Percentiles rank a stretch among this genome's conserved stretches.
Conservation (phyloP, 2,113 vertebrate species). For the Delphinus delphis region DNA sequence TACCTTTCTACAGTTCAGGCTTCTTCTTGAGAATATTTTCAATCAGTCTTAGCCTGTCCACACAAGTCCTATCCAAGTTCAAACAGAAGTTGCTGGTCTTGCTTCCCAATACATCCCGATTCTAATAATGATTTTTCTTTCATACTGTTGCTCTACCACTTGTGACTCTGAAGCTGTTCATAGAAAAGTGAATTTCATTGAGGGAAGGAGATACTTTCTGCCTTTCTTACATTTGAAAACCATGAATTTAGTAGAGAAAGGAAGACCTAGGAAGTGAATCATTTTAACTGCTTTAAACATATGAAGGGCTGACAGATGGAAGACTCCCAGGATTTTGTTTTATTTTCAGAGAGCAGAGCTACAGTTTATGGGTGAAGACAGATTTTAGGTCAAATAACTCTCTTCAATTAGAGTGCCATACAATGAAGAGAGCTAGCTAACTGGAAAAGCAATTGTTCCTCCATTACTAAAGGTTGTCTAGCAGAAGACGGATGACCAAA, state of each 20-base stretch:
- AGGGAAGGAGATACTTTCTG: not conserved
- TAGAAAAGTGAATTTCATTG: not conserved
- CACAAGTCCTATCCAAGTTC: not conserved
- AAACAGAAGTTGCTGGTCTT: not conserved
- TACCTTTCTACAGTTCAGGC: not conserved
- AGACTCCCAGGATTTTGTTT: not conserved
- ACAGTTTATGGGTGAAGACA: not conserved
- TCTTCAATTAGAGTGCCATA: not conserved
- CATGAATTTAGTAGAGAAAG: not conserved
- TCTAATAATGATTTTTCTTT: not conserved
- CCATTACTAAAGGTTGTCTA: no score
- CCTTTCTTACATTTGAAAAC: not conserved
- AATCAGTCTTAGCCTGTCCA: not conserved
- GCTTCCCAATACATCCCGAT: rapidly evolving
- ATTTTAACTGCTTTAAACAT: not conserved
- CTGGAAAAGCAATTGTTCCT: not conserved
- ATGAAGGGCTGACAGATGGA: not conserved
- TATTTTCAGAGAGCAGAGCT: not conserved
- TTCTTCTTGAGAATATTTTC: not conserved
- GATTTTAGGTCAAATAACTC: not conserved
- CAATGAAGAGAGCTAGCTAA: not conserved
- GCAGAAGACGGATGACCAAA: not conserved
- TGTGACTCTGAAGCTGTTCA: not conserved
- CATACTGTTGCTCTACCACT: rapidly evolving
- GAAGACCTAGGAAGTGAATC: not conserved